These are phyloP conservation scores for Ramphastos sulfuratus DNA, from an alignment of 2,113 vertebrate genomes.

Conservation along the genomic window DNA sequence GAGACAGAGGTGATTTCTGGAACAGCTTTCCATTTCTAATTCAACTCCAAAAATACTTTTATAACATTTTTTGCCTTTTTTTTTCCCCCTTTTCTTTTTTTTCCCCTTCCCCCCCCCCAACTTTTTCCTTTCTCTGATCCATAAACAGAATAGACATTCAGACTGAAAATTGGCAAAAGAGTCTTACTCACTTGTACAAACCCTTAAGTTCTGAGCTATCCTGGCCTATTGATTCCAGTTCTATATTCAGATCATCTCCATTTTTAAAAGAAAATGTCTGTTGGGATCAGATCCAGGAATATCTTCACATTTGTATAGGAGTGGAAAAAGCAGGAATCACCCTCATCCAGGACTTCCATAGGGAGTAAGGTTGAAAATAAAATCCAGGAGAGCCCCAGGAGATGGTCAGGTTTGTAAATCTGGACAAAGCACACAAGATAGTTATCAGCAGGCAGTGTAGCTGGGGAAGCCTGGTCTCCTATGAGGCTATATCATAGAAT, in stretches of 20 bases:
- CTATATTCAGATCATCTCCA: not conserved
- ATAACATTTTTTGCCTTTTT: not conserved
- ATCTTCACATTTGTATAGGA: not conserved
- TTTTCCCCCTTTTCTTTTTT: not conserved
- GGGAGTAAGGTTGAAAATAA: not conserved
- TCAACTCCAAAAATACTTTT: constrained; percentile 17
- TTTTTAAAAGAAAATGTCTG: not conserved
- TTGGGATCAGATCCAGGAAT: not conserved
- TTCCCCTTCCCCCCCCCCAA: too few relatives aligned
- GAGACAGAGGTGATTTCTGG: constrained; percentile 31
- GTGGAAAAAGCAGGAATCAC: not conserved
- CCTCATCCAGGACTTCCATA: not conserved
- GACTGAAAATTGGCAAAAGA: constrained; percentile 10
- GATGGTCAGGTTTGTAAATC: not conserved
- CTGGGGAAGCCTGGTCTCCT: not conserved
- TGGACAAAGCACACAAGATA: not conserved
- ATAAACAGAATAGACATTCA: not conserved
- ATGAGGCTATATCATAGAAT: not conserved
- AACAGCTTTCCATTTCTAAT: constrained; percentile 35
- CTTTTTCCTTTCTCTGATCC: not conserved
- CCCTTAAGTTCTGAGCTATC: not conserved
- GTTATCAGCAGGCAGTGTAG: not conserved
- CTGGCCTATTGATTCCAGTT: not conserved
- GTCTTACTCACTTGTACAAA: not conserved
- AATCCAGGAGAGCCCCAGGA: not conserved